Conservation (phyloP, 2,113 vertebrate genomes). For the Mesitornis unicolor region DNA sequence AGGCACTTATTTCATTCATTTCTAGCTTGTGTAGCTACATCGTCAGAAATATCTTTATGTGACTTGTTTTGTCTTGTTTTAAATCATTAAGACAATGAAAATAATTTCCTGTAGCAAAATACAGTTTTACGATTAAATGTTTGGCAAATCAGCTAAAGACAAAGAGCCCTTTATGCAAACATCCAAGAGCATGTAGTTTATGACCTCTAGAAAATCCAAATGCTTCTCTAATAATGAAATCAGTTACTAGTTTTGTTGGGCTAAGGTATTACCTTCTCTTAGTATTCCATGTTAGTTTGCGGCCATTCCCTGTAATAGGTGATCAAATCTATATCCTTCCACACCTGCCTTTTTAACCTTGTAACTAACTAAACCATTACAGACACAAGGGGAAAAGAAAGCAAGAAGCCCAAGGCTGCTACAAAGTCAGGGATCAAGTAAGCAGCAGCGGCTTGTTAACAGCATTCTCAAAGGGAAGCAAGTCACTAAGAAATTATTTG, state of each 20-base stretch:
- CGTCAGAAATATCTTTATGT: background rate
- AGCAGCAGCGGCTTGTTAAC: conserved; percentile 5
- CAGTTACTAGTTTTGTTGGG: background rate
- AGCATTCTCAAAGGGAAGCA: background rate
- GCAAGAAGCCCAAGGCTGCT: background rate
- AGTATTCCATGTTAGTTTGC: background rate
- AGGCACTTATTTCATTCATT: background rate
- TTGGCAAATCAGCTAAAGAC: background rate
- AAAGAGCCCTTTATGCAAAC: background rate
- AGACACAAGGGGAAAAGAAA: background rate
- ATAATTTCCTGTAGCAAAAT: background rate
- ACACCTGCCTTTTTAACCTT: background rate
- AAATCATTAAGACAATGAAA: background rate
- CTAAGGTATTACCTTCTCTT: background rate
- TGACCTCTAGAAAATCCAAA: background rate
- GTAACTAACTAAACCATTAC: background rate
- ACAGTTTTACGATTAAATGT: background rate
- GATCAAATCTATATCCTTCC: background rate
- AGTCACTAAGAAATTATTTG: background rate
- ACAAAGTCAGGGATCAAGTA: background rate
- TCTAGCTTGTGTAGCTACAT: background rate
- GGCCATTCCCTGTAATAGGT: background rate
- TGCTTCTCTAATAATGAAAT: background rate
- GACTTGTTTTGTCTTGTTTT: background rate
- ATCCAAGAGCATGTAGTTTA: background rate